phyloP scores from a whole-genome alignment of 2,797 vertebrate genomes.

The Galagoides demidoff region DNA sequence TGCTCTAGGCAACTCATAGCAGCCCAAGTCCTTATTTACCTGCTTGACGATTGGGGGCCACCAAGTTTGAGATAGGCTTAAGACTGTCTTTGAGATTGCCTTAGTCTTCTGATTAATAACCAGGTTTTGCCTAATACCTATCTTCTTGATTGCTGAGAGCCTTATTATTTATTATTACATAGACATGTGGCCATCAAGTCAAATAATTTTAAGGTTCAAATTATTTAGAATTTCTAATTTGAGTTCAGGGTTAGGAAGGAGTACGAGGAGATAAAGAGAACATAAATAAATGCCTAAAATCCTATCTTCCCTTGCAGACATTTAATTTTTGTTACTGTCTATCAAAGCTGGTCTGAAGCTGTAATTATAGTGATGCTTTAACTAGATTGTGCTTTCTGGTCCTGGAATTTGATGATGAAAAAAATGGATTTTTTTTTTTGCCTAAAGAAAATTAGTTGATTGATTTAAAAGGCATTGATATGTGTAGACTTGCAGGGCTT shows the following conservation, averaged over 20 bases:
- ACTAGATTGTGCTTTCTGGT: slow-evolving; percentile 12
- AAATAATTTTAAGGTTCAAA: slow-evolving; percentile 37
- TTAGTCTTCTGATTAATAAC: slow-evolving; percentile 16
- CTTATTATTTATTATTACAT: slow-evolving; percentile 46
- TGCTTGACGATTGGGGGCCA: neutral
- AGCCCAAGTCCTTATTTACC: neutral
- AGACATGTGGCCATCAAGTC: neutral
- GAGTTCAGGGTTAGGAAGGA: neutral
- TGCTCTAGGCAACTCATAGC: neutral
- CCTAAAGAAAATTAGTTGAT: slow-evolving; percentile 37
- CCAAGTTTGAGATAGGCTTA: neutral
- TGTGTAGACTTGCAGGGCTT: neutral
- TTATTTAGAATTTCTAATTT: slow-evolving; percentile 20
- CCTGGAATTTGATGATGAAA: slow-evolving; percentile 43
- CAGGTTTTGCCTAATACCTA: neutral
- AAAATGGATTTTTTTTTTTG: neutral
- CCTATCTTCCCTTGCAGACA: neutral
- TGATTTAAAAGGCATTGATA: slow-evolving; percentile 38
- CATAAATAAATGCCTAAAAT: neutral
- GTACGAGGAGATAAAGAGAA: slow-evolving; percentile 1
- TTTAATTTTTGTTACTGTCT: neutral
- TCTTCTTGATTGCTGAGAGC: neutral
- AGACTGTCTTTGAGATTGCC: neutral
- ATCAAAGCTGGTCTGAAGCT: neutral
- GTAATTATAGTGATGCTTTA: neutral